phyloP scores from a whole-genome alignment of 2,888 invertebrate genomes.

The Elysia crispata region DNA sequence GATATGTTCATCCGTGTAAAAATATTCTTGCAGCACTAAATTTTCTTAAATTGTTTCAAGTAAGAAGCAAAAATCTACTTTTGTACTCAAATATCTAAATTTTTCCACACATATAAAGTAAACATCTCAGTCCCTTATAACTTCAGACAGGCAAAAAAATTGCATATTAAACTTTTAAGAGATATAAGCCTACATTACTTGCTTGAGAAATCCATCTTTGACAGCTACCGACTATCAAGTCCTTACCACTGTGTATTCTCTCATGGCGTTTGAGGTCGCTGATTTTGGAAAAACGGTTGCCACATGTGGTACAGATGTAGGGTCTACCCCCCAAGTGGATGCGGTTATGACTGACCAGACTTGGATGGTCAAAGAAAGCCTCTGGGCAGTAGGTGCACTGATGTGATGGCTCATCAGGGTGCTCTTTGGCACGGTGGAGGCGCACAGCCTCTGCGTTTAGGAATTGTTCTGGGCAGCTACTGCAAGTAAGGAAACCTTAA shows the following conservation, averaged over 20 bases:
- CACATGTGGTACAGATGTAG: slow-evolving; percentile 97
- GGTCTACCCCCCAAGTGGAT: slow-evolving; percentile 99
- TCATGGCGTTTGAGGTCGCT: slow-evolving; percentile 99
- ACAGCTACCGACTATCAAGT: too few relatives aligned
- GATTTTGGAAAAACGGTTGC: slow-evolving; percentile 97
- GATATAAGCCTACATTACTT: too few relatives aligned
- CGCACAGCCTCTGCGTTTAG: slow-evolving; percentile 3
- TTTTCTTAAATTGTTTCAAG: too few relatives aligned
- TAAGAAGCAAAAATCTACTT: too few relatives aligned
- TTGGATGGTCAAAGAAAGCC: slow-evolving; percentile 82
- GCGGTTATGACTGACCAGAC: slow-evolving; percentile 97
- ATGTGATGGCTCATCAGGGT: slow-evolving; percentile 27
- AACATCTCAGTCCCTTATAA: too few relatives aligned
- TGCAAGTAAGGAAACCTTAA: slow-evolving; percentile 16
- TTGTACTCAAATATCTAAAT: too few relatives aligned
- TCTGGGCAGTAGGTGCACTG: slow-evolving; percentile 41
- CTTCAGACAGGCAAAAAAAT: too few relatives aligned
- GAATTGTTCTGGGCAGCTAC: slow-evolving; percentile 25
- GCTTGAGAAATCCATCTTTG: too few relatives aligned
- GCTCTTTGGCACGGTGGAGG: slow-evolving; percentile 28
- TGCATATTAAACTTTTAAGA: too few relatives aligned
- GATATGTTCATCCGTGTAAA: too few relatives aligned
- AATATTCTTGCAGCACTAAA: too few relatives aligned
- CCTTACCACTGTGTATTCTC: slow-evolving; percentile 86
- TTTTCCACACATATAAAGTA: too few relatives aligned